Base-by-base conservation (phyloP, 2,113 vertebrate species). In the Oryzias curvinotus region DNA sequence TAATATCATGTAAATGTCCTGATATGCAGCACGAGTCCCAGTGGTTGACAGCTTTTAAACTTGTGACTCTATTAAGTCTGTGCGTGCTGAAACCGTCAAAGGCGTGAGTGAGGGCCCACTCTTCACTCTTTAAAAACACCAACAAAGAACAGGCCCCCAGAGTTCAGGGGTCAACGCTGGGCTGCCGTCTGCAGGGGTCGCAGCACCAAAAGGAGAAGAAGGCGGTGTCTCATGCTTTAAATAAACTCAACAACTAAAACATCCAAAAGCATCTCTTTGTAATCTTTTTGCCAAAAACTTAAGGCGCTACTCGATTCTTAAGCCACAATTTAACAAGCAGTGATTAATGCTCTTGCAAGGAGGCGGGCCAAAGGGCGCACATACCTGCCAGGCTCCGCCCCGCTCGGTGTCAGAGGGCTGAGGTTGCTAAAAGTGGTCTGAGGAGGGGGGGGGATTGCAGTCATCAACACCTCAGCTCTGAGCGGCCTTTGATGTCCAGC, bases 1-100 rank as follows among this genome's bases (percentile, higher is more conserved):
- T 69, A 84, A 91, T 92, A 91, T 84, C 88, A 88, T 91, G 89
- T 89, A 90, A 90, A 92, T 86, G 88, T 89, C 85, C 85, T 81
- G 83, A 91, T 84, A 90, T 87, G 89, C 75, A 64, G 75, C 75
- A 78, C 71, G 71, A 62, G 73, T 81, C 82, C 65, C 51, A n/a
- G 59, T 68, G 71, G 87, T 72, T 87, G 88, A 91, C 88, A 86
- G 88, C 85, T 90, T 84, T 84, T 48, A 12, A 84, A 77, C 76
- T 84, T 75, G 85, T 79, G 77, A 88, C 88, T 90, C 83, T 88
- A 90, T 89, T 89, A 90, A 80, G 71, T 84, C 75, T 76, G 62
- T 17, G 61, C 46, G 41, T 81, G 75, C 65, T 52, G 61, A 82
- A 87, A 90, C 73, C 65, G 65, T 87, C 85, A 85, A 78, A 77